phyloP scores from a whole-genome alignment of 2,113 vertebrate genomes.

The Microcebus ravelobensis region DNA sequence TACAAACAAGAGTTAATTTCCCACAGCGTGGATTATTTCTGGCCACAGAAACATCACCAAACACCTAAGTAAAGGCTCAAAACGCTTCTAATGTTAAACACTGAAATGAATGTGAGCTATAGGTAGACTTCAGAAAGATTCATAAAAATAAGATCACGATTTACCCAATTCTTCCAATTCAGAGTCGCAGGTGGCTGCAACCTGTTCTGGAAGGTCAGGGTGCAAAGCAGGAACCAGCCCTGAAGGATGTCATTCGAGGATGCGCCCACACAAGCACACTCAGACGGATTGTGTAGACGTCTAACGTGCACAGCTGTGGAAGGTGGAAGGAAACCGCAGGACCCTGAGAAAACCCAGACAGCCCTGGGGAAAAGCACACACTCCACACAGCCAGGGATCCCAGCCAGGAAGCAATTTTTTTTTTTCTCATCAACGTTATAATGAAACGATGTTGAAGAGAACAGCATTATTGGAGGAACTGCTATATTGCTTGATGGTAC shows the following conservation, averaged over 20 bases:
- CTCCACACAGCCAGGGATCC: background rate
- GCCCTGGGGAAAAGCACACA: background rate
- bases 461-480: background rate
- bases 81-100: background rate
- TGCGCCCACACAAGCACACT: background rate
- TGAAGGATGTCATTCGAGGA: background rate
- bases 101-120: background rate
- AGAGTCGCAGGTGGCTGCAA: background rate
- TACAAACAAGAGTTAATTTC: background rate
- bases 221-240: background rate
- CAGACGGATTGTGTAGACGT: background rate
- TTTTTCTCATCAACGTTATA: background rate
- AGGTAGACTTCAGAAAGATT: background rate
- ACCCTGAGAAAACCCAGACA: background rate
- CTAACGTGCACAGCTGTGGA: background rate
- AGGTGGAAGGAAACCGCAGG: background rate
- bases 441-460: background rate
- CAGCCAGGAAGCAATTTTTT: background rate
- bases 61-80: background rate
- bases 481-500: background rate
- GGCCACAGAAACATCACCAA: background rate
- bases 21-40: background rate
- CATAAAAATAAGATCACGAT: background rate
- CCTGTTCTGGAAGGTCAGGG: background rate
- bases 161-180: background rate